A percentile compares a stretch with the other conserved stretches of the same genome.
Conservation (phyloP, 2,888 invertebrate species). For the Lasioglossum marginatum region DNA sequence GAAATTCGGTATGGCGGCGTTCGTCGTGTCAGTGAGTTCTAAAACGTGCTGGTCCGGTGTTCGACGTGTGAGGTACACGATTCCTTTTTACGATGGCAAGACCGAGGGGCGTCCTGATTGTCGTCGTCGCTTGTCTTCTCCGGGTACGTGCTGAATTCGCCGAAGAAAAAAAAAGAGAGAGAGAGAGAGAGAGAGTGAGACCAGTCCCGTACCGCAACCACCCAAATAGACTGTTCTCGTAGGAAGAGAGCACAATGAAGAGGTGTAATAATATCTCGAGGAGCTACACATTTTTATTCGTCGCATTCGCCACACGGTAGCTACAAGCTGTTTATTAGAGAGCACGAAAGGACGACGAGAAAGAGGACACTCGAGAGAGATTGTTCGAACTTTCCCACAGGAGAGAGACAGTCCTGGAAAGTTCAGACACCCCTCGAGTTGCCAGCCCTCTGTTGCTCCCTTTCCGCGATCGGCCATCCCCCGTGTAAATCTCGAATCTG, state of each 20-base stretch:
- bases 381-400: conserved; percentile 65
- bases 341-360: conserved; percentile 8
- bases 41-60: background rate
- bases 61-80: conserved; percentile 15
- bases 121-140: conserved; percentile 5
- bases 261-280: conserved; percentile 20
- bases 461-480: conserved; percentile 23
- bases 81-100: conserved; percentile 30
- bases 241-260: conserved; percentile 32
- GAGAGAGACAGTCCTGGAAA: conserved; percentile 40
- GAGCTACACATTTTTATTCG: conserved; percentile 34
- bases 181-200: background rate
- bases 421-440: conserved; percentile 22
- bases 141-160: conserved; percentile 6
- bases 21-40: background rate
- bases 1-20: conserved; percentile 2
- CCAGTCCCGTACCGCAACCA: background rate
- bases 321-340: conserved; percentile 55
- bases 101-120: conserved; percentile 24
- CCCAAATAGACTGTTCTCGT: background rate
- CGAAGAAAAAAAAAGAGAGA: background rate
- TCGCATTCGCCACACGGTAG: conserved; percentile 10
- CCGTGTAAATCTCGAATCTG: conserved; percentile 58
- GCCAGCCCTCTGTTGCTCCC: conserved; percentile 35
- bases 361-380: conserved; percentile 12